Conservation (phyloP, 2,888 invertebrate genomes). For the Trichacis sp. region DNA sequence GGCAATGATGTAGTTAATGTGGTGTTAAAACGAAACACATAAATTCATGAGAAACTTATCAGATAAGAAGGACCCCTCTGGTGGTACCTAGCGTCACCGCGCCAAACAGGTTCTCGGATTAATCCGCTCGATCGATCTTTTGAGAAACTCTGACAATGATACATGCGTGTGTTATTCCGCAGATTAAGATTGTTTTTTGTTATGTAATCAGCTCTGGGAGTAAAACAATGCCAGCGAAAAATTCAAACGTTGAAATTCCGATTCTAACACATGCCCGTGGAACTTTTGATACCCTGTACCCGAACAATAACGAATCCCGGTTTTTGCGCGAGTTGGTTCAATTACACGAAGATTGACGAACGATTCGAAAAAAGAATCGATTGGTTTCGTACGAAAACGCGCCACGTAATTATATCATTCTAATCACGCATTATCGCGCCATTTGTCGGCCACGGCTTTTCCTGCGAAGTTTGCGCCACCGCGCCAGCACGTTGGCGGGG, state of each 20-base stretch:
- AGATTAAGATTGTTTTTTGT: conserved; percentile 4
- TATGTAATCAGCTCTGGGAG: neutral
- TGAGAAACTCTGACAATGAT: conserved; percentile 53
- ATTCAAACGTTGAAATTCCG: too few relatives aligned
- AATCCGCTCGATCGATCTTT: conserved; percentile 61
- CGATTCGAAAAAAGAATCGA: conserved; percentile 3
- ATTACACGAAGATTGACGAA: too few relatives aligned
- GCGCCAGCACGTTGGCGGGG: conserved; percentile 29
- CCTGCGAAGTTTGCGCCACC: conserved; percentile 34
- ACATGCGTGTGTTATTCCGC: conserved; percentile 17
- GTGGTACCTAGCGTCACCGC: conserved; percentile 46
- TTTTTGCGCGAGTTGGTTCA: too few relatives aligned
- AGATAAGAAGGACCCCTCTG: conserved; percentile 8
- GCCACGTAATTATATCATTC: conserved; percentile 53
- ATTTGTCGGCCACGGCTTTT: conserved; percentile 53
- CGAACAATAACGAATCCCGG: too few relatives aligned
- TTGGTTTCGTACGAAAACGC: conserved; percentile 39
- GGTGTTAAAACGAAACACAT: conserved; percentile 8
- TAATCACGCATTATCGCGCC: conserved; percentile 59
- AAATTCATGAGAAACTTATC: conserved; percentile 8
- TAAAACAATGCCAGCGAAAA: neutral
- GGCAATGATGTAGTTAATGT: conserved; percentile 4
- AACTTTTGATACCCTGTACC: too few relatives aligned
- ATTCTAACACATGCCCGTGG: too few relatives aligned
- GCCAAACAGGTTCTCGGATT: conserved; percentile 62